Evolutionary conservation across 2,797 vertebrate species (phyloP).

Genomic region (Sebastes glaucus): DNA sequence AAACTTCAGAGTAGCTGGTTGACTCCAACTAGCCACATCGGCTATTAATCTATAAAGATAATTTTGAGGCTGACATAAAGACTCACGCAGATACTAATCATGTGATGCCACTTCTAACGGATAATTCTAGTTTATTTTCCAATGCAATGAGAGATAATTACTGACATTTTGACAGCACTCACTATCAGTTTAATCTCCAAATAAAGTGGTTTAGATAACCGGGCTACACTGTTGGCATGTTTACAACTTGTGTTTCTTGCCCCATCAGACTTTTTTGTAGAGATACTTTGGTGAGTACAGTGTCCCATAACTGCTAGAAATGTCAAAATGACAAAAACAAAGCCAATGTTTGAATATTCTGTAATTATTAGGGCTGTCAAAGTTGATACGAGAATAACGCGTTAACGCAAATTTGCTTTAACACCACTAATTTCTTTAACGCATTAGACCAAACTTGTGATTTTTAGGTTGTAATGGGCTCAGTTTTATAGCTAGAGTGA

Average conservation of each 20-base stretch:
- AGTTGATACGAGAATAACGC: too few relatives aligned
- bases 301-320: neutral
- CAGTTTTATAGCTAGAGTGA: too few relatives aligned
- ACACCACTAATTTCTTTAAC: too few relatives aligned
- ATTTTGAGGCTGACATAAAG: neutral
- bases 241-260: neutral
- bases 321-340: neutral
- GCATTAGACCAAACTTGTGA: too few relatives aligned
- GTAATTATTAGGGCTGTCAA: neutral
- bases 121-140: neutral
- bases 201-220: neutral
- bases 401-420: too few relatives aligned
- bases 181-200: neutral
- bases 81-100: neutral
- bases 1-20: neutral
- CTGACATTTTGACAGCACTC: neutral
- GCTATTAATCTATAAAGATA: neutral
- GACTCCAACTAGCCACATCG: neutral
- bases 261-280: neutral
- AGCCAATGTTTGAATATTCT: neutral
- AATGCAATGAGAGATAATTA: neutral
- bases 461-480: too few relatives aligned
- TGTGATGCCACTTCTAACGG: neutral
- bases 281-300: neutral
- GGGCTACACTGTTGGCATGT: neutral